These are phyloP conservation scores for Brachionus sp. DNA, from an alignment of 1,140 invertebrate genomes.

Conservation along the genomic window DNA sequence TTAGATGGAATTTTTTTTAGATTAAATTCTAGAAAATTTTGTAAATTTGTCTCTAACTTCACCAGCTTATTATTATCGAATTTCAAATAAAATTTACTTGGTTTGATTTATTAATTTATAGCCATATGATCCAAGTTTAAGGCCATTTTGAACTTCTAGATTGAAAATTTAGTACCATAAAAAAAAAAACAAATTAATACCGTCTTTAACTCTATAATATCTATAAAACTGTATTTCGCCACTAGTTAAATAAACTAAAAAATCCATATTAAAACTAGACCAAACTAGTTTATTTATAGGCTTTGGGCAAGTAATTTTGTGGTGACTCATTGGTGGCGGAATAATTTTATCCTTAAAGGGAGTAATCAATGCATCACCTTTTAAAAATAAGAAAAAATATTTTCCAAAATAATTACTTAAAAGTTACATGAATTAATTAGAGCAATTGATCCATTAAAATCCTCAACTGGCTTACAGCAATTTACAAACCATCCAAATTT, in stretches of 20 bases:
- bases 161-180: neutral
- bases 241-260: slow-evolving; percentile 17
- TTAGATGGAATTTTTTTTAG: too few relatives aligned
- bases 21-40: too few relatives aligned
- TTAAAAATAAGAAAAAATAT: slow-evolving; percentile 48
- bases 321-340: slow-evolving; percentile 77
- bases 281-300: slow-evolving; percentile 64
- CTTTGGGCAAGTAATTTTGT: slow-evolving; percentile 62
- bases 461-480: slow-evolving; percentile 27
- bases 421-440: slow-evolving; percentile 72
- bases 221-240: slow-evolving; percentile 11
- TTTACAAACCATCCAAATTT: slow-evolving; percentile 32
- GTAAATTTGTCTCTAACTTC: too few relatives aligned
- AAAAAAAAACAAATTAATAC: neutral
- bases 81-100: neutral
- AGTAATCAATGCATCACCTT: slow-evolving; percentile 68
- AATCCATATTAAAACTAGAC: slow-evolving; percentile 40
- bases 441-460: slow-evolving; percentile 63
- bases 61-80: neutral
- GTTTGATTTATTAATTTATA: neutral
- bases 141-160: slow-evolving; percentile 22
- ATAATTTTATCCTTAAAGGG: slow-evolving; percentile 69
- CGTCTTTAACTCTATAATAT: slow-evolving; percentile 20
- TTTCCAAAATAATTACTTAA: neutral
- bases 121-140: neutral